Conservation (phyloP, 2,797 vertebrate species). For the Fundulus diaphanus region DNA sequence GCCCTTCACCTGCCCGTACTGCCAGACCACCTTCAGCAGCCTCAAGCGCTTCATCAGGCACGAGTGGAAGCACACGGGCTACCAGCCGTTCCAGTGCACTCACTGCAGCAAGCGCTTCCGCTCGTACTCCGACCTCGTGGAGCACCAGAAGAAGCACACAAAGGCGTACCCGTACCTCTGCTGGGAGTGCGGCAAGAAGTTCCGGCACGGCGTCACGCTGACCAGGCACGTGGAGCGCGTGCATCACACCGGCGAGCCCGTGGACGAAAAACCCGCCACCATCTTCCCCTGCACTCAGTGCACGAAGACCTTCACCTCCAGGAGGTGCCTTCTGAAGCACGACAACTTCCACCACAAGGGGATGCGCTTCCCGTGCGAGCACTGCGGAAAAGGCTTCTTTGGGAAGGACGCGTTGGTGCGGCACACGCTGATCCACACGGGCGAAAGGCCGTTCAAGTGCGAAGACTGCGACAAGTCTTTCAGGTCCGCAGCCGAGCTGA, state of each 20-base stretch:
- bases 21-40: conserved; percentile 64
- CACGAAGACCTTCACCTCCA: conserved; percentile 72
- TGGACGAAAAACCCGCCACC: conserved; percentile 51
- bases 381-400: conserved; percentile 78
- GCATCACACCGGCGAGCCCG: conserved; percentile 64
- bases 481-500: conserved; percentile 71
- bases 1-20: conserved; percentile 73
- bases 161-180: conserved; percentile 77
- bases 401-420: conserved; percentile 76
- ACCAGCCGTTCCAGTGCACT: conserved; percentile 76
- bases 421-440: conserved; percentile 76
- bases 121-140: conserved; percentile 73
- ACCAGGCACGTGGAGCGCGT: conserved; percentile 75
- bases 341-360: conserved; percentile 80
- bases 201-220: conserved; percentile 73
- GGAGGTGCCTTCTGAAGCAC: conserved; percentile 74
- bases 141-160: conserved; percentile 79
- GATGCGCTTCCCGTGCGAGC: conserved; percentile 71
- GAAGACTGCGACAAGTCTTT: conserved; percentile 78
- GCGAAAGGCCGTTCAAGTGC: conserved; percentile 76
- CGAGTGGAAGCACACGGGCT: conserved; percentile 78
- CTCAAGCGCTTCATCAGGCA: conserved; percentile 78
- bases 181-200: conserved; percentile 80
- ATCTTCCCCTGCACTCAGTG: conserved; percentile 70
- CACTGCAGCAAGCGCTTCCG: conserved; percentile 74